A percentile compares a stretch with the other conserved stretches of the same genome.
Conservation (phyloP, 2,888 invertebrate species). For the Ochropleura leucogaster region DNA sequence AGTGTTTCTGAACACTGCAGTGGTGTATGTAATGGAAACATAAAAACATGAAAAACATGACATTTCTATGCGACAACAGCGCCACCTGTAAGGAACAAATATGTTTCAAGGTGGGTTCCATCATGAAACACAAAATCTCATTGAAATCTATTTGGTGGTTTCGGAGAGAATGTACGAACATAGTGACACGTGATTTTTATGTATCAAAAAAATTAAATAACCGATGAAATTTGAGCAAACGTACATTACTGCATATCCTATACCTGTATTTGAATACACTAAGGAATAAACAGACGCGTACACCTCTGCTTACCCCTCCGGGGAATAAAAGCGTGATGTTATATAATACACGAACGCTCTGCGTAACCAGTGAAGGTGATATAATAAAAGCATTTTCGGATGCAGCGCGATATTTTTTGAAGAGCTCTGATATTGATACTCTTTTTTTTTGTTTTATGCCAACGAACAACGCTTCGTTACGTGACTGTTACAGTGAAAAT, state of each 20-base stretch:
- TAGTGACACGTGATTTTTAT: background rate
- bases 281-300: background rate
- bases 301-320: background rate
- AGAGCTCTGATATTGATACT: constrained; percentile 15
- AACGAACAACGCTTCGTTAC: background rate
- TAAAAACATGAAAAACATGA: no score
- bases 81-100: no score
- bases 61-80: no score
- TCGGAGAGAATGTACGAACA: background rate
- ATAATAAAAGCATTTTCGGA: constrained; percentile 19
- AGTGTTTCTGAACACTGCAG: no score
- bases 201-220: background rate
- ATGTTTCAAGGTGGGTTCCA: background rate
- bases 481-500: background rate
- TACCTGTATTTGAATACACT: background rate
- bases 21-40: no score
- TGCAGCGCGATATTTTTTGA: constrained; percentile 32
- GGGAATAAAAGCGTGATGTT: background rate
- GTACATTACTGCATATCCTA: background rate
- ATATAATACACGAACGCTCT: constrained; percentile 4
- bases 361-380: background rate
- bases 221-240: background rate
- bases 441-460: background rate
- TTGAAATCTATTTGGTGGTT: background rate
- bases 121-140: background rate